Base-by-base conservation (phyloP, 2,888 invertebrate species). In the Tetranychus truncatus region DNA sequence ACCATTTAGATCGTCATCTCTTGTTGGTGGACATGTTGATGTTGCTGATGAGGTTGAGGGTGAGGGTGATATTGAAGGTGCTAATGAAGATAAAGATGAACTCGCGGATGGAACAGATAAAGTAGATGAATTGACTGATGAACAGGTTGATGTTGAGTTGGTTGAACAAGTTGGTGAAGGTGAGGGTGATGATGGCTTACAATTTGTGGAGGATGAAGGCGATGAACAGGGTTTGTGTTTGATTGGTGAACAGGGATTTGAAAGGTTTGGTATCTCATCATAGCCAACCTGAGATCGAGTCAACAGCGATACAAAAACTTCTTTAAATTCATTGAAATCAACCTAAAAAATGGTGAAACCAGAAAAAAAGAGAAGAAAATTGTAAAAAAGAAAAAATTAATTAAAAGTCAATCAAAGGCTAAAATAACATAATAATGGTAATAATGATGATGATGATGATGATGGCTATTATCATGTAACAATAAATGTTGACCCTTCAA, bases 251-350 rank as follows among this genome's bases (percentile, higher is more conserved):
- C 55, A 55, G 9, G 55, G 55, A 55, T 55, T 55, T 15, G 55
- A 55, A 15, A 55, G 55, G 15, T 55, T 55, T 15, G 67, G 20
- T 18, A 24, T 67, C 67, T 20, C 20, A 67, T 20, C 24, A 67
- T 67, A 21, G 9, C 20, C 20, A 20, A 67, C 21, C 78, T 24
- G 78, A 74, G 75, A 78, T 74, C 79, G 77, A 11, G 78, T 78
- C 69, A 80, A 76, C 45, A 80, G 76, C 18, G 77, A 78, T 34
- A 80, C 78, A 76, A 80, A 80, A n/a, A 77, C 77, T 75, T 79
- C 79, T 74, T 80, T 80, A 71, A 80, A 80, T 65, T 79, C 79
- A 11, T 79, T 77, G 76, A 80, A 80, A 73, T 77, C 77, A 24
- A 80, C 78, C 80, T 80, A 72, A 1, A 76, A 55, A 55, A 15